Evolutionary conservation across 1,140 invertebrate genomes (phyloP), one percentile per base, ranked within the genome.

Genomic region (Ostrea denselamellosa): DNA sequence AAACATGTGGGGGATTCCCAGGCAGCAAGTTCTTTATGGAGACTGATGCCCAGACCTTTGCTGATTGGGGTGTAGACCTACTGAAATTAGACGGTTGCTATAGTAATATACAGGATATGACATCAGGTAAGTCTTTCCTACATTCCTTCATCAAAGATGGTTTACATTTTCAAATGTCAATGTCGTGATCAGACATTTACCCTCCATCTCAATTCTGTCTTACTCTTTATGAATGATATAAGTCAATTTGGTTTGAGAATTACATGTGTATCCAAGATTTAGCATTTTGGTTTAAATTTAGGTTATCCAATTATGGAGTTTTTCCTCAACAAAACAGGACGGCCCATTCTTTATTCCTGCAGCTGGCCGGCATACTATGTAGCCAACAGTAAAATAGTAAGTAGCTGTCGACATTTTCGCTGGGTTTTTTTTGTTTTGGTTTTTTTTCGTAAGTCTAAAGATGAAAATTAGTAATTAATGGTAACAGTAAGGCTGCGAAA

Each of bases 41-140:
- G 93, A 95, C 95, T 91, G 98, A 99, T 95, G 98, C 98, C 0
- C 95, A 97, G 28, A 98, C 97, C 2, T 99, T 99, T 95, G 98
- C 98, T n/a, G 97, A 97, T 1, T 99, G 99, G 99, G 97, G 97
- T 77, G 98, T 99, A 12, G 98, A 99, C 93, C 99, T 99, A 93
- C 97, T 99, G 0, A 99, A 99, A 95, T 94, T 99, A 89, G 99
- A 99, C 94, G 98, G 98, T 0, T 99, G 99, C 94, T 97, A 99
- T 95, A 96, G 98, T 0, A 96, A 98, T 91, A 96, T 97, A 44
- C 71, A 90, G 8, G 92, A 93, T 68, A 92, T 93, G 87, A 87
- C 89, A 44, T 58, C 83, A 62, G 93, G 93, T 93, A 89, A 83
- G 88, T 83, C 12, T 62, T 62, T 17, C n/a, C n/a, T 62, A 19